Evolutionary conservation across 1,140 invertebrate species (phyloP).

Genomic region (Brachionus calyciflorus): DNA sequence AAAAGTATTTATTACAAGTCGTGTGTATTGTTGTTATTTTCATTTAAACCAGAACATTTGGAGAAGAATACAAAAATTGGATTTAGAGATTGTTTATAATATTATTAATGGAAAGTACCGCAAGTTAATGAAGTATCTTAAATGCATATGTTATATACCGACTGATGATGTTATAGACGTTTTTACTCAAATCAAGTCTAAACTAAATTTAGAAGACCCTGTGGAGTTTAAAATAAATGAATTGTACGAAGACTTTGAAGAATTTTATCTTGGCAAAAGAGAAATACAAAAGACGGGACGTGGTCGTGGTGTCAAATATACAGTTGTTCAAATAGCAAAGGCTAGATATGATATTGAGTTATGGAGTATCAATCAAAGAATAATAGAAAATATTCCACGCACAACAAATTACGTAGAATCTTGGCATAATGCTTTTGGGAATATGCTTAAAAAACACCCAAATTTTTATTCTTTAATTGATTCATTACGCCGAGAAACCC

Average conservation of each 20-base stretch:
- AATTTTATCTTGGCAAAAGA: background rate
- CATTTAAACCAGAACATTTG: slow-evolving; percentile 34
- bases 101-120: background rate
- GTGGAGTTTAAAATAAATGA: background rate
- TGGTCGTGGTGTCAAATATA: background rate
- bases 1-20: background rate
- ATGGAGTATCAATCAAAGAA: too few species aligned
- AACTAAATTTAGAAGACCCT: background rate
- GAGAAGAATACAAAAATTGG: slow-evolving; percentile 12
- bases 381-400: too few species aligned
- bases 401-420: too few species aligned
- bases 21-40: slow-evolving; percentile 11
- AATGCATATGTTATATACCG: background rate
- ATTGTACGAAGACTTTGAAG: background rate
- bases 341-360: too few species aligned
- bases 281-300: background rate
- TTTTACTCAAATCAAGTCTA: background rate
- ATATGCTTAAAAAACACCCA: too few species aligned
- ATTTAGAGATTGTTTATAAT: background rate
- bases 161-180: background rate
- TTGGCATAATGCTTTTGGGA: too few species aligned
- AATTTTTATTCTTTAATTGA: too few species aligned
- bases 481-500: too few species aligned
- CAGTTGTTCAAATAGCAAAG: too few species aligned
- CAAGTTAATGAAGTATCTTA: background rate